These are phyloP conservation scores for Salmo trutta DNA, from an alignment of 2,797 vertebrate genomes.

Conservation along the genomic window DNA sequence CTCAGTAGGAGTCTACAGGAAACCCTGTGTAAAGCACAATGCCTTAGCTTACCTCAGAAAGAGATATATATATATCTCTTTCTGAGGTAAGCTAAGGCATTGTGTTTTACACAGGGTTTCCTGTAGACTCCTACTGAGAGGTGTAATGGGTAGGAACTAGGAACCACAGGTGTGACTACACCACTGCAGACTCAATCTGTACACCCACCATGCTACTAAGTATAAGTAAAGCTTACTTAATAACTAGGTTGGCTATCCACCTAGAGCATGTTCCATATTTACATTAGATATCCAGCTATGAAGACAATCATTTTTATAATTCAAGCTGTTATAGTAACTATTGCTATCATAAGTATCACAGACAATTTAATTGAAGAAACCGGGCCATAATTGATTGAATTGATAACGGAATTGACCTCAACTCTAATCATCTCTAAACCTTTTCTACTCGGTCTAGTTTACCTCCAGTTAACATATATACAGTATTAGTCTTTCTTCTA, in stretches of 20 bases:
- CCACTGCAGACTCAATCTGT: background rate
- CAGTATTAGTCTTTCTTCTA: background rate
- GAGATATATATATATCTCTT: background rate
- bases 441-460: background rate
- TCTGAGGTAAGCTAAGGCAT: background rate
- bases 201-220: conserved; percentile 3
- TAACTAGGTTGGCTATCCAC: conserved; percentile 20
- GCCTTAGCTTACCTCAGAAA: background rate
- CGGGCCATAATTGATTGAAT: background rate
- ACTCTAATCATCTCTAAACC: background rate
- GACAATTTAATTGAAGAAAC: background rate
- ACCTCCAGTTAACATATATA: background rate
- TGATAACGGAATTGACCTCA: background rate
- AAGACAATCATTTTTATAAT: background rate
- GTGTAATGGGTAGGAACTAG: background rate
- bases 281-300: conserved; percentile 25
- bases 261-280: background rate
- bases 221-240: background rate
- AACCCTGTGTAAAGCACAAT: background rate
- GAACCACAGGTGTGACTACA: background rate
- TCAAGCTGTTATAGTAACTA: background rate
- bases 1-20: background rate
- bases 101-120: background rate
- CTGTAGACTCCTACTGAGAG: background rate
- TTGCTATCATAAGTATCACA: background rate